A percentile compares a stretch with the other conserved stretches of the same genome.
phyloP scores from a whole-genome alignment of 2,888 invertebrate genomes.

The Hirtodrosophila duncani region DNA sequence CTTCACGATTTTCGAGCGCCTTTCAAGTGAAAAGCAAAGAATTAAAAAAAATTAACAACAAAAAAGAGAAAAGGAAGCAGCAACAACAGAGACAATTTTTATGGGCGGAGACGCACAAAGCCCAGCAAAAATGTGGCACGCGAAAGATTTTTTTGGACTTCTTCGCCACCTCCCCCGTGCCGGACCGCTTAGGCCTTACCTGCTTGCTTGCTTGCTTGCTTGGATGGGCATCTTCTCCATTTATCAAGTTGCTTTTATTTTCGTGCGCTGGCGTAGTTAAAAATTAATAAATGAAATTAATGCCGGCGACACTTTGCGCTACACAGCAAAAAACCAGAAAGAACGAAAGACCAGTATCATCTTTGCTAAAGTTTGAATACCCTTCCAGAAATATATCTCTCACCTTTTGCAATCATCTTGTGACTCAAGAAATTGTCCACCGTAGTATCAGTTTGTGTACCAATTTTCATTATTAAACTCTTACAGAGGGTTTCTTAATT shows the following conservation, averaged over 20 bases:
- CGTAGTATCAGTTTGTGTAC: too few relatives aligned
- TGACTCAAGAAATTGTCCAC: too few relatives aligned
- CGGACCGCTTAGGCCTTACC: slow-evolving; percentile 1
- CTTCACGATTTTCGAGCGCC: slow-evolving; percentile 65
- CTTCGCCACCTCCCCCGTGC: neutral
- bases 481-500: too few relatives aligned
- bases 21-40: slow-evolving; percentile 74
- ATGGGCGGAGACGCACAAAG: slow-evolving; percentile 38
- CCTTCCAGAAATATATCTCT: too few relatives aligned
- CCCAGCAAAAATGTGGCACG: slow-evolving; percentile 58
- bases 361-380: too few relatives aligned
- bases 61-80: slow-evolving; percentile 25
- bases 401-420: too few relatives aligned
- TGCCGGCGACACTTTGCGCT: slow-evolving; percentile 72
- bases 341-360: too few relatives aligned
- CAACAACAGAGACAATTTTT: too few relatives aligned
- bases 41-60: slow-evolving; percentile 67
- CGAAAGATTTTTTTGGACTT: slow-evolving; percentile 44
- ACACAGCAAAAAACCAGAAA: too few relatives aligned
- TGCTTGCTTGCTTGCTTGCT: too few relatives aligned
- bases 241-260: slow-evolving; percentile 73
- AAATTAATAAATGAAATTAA: slow-evolving; percentile 77
- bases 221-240: slow-evolving; percentile 45
- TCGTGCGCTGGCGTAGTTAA: slow-evolving; percentile 70
- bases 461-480: too few relatives aligned